Base-by-base conservation (phyloP, 2,113 vertebrate species). In the Ailurus styani region DNA sequence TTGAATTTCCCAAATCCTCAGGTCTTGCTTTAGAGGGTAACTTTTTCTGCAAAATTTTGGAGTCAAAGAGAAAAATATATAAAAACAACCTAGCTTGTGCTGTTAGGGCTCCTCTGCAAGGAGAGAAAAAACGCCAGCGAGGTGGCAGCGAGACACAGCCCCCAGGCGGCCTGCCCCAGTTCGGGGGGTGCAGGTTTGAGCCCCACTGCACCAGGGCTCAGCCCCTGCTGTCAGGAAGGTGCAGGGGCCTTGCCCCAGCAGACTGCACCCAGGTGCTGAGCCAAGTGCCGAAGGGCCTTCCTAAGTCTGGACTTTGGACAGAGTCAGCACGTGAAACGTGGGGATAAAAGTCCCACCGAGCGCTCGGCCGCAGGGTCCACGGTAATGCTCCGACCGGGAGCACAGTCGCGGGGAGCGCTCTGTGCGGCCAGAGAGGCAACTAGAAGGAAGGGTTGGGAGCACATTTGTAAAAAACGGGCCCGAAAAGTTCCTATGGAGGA, bases 21-120 rank as follows among this genome's bases (percentile, higher is more conserved):
- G 50, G 31, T 13, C n/a, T 83, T 64, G 86, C 70, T 52, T 96
- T 94, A 60, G 96, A 97, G 91, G 90, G 3, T 86, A 47, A 85
- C 40, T 25, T 2, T 82, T 94, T 7, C 11, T 97, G 85, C 73
- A 97, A 95, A 95, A 45, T 70, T 60, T 87, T 14, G 52, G 57
- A 64, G 47, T 72, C 73, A 91, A 91, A 86, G 29, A 81, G 81
- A 66, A 52, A 34, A 45, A 91, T 20, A 66, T 1, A 8, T 18
- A 85, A 66, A 83, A 66, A 73, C 66, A 96, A 78, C 50, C 0
- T 55, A 60, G 57, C 45, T 62, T 40, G 5, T 29, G 3, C 31
- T 78, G 17, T 5, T 91, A 55, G 2, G 50, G 15, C 9, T 27
- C n/a, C 79, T 34, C 77, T 95, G 55, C 85, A 88, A 87, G 25